A percentile compares a stretch with the other conserved stretches of the same genome.
Evolutionary conservation across 2,888 invertebrate species (phyloP).

Genomic region (Troides helena): DNA sequence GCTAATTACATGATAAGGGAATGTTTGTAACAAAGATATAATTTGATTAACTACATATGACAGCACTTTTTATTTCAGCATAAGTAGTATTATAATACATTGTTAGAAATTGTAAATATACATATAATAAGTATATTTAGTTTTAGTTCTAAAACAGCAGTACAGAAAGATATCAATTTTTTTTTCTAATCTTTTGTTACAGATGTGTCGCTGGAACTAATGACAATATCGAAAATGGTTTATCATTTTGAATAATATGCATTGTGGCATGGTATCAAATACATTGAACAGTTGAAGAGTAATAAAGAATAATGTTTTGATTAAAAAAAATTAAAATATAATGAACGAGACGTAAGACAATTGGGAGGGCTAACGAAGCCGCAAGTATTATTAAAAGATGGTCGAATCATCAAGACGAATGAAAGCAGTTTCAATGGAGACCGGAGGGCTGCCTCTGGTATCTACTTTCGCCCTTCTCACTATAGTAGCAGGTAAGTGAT

Average conservation of each 20-base stretch:
- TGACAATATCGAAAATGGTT: background rate
- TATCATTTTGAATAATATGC: background rate
- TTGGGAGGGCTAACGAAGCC: background rate
- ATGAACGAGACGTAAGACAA: conserved; percentile 40
- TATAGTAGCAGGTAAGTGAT: conserved; percentile 71
- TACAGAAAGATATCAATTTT: background rate
- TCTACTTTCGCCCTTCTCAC: conserved; percentile 74
- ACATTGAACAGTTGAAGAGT: conserved; percentile 1
- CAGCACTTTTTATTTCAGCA: too few relatives aligned
- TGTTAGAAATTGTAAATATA: too few relatives aligned
- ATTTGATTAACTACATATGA: too few relatives aligned
- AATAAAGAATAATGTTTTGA: background rate
- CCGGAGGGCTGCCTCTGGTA: conserved; percentile 67
- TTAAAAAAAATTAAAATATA: conserved; percentile 31
- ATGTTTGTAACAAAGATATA: too few relatives aligned
- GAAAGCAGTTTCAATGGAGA: conserved; percentile 65
- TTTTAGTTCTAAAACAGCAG: background rate
- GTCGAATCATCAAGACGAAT: conserved; percentile 52
- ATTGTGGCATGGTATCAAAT: background rate
- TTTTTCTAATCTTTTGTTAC: conserved; percentile 17
- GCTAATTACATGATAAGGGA: too few relatives aligned
- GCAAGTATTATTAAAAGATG: conserved; percentile 45
- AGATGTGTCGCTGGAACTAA: conserved; percentile 15
- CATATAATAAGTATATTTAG: too few relatives aligned
- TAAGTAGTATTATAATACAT: too few relatives aligned